Evolutionary conservation across 1,140 invertebrate species (phyloP).

Genomic region (Pissodes strobi): DNA sequence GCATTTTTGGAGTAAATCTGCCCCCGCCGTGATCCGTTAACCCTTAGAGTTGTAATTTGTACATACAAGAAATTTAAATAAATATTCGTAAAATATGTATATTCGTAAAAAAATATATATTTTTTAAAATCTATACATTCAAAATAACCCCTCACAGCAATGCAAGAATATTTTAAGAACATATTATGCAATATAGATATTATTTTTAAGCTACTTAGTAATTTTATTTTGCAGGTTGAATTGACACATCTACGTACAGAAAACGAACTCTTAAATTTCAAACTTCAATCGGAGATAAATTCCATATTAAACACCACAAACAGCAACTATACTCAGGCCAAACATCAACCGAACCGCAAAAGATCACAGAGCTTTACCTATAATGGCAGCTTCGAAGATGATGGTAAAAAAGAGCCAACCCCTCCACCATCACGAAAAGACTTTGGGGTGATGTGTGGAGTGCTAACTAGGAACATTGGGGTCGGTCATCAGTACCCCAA

Average conservation of each 20-base stretch:
- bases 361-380: conserved; percentile 44
- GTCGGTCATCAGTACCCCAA: conserved; percentile 60
- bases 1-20: too few relatives aligned
- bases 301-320: conserved; percentile 55
- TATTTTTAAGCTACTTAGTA: too few relatives aligned
- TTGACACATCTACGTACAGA: conserved; percentile 74
- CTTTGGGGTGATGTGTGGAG: conserved; percentile 69
- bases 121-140: too few relatives aligned
- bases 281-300: conserved; percentile 59
- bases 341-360: conserved; percentile 28
- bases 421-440: conserved; percentile 58
- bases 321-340: conserved; percentile 48
- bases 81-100: too few relatives aligned
- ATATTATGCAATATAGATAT: too few relatives aligned
- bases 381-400: conserved; percentile 32
- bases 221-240: too few relatives aligned
- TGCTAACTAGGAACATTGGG: conserved; percentile 69
- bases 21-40: too few relatives aligned
- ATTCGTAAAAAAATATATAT: too few relatives aligned
- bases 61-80: too few relatives aligned
- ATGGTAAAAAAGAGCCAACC: conserved; percentile 30
- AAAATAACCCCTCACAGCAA: too few relatives aligned
- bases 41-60: too few relatives aligned
- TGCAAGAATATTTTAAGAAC: too few relatives aligned
- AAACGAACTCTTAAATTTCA: conserved; percentile 67